Conservation (phyloP, 2,113 vertebrate species). For the Anser brachyrhynchus region DNA sequence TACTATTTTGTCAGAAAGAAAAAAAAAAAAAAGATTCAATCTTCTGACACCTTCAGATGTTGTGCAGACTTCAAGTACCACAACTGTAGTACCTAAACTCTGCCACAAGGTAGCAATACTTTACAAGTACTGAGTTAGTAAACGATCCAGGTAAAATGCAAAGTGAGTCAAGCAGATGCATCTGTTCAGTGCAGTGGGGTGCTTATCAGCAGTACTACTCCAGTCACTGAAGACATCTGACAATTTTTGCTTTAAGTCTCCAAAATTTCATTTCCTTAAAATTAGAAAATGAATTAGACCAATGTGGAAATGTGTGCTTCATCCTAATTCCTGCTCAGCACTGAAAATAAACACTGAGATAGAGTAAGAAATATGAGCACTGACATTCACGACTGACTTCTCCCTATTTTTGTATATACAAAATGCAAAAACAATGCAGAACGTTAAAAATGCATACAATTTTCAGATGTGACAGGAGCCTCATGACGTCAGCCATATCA, state of each 20-base stretch:
- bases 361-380: accelerated
- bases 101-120: constrained; percentile 36
- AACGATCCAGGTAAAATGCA: accelerated
- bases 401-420: accelerated
- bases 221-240: background rate
- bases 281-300: accelerated
- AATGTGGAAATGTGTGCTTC: background rate
- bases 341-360: accelerated
- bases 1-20: background rate
- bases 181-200: background rate
- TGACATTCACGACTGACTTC: accelerated
- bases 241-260: background rate
- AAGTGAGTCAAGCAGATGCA: background rate
- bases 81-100: background rate
- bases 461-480: constrained; percentile 95
- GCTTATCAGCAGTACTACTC: background rate
- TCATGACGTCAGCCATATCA: constrained; percentile 99
- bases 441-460: constrained; percentile 72
- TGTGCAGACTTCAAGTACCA: accelerated
- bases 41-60: background rate
- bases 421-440: accelerated
- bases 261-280: background rate
- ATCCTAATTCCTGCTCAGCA: background rate
- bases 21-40: background rate
- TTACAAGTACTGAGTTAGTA: background rate